phyloP scores from a whole-genome alignment of 2,113 vertebrate species.

The Notothenia rossii region DNA sequence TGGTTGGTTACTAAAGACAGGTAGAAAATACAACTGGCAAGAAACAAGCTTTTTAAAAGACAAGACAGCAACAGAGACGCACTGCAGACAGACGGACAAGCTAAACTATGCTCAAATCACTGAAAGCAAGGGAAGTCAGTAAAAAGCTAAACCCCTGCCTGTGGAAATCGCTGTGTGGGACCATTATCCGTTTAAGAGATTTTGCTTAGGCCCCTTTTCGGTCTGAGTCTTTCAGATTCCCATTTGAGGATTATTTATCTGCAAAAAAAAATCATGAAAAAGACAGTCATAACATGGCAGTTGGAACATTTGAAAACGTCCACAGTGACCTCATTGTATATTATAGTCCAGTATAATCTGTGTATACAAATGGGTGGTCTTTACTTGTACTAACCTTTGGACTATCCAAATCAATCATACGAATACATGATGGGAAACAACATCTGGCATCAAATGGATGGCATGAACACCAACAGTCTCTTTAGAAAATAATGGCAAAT shows the following conservation, averaged over 20 bases:
- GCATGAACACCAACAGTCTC: background rate
- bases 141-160: conserved; percentile 69
- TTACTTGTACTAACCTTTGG: background rate
- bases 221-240: conserved; percentile 64
- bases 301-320: background rate
- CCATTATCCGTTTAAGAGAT: conserved; percentile 77
- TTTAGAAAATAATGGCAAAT: too few relatives aligned
- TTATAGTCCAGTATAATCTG: background rate
- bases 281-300: conserved; percentile 2
- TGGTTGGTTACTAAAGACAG: conserved; percentile 23
- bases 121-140: conserved; percentile 44
- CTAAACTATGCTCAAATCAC: conserved; percentile 30
- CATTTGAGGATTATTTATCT: conserved; percentile 67
- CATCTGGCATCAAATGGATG: background rate
- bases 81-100: conserved; percentile 1
- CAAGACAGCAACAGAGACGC: conserved; percentile 4
- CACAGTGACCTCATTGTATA: background rate
- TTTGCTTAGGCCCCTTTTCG: conserved; percentile 62
- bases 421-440: background rate
- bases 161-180: conserved; percentile 61
- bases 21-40: conserved; percentile 6
- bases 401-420: background rate
- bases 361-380: background rate
- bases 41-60: background rate
- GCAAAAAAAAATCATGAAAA: conserved; percentile 56